These are phyloP conservation scores for Sarotherodon lohbergeri DNA, from an alignment of 2,113 vertebrate species.

Conservation along the genomic window DNA sequence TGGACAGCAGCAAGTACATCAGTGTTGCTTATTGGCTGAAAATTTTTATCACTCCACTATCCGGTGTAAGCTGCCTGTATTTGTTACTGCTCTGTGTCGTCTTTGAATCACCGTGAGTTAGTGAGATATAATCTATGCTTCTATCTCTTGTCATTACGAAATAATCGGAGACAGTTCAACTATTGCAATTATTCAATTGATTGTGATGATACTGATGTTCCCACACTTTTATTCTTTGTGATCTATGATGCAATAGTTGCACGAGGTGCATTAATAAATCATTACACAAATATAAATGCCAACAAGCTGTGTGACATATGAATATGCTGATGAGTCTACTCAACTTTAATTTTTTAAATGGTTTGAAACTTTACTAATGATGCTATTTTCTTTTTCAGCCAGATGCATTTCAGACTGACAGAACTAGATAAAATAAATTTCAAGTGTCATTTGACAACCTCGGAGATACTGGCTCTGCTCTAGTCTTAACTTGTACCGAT, in stretches of 20 bases:
- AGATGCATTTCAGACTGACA: not conserved
- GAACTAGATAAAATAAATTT: slow-evolving; percentile 10
- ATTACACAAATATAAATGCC: slow-evolving; percentile 35
- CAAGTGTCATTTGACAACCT: not conserved
- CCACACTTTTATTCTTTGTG: slow-evolving; percentile 43
- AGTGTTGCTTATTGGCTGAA: slow-evolving; percentile 12
- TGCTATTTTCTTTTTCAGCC: not conserved
- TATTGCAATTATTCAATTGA: slow-evolving; percentile 55
- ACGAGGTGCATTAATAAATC: slow-evolving; percentile 55
- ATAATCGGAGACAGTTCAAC: slow-evolving; percentile 51
- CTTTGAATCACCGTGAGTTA: slow-evolving; percentile 8
- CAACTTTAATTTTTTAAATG: slow-evolving; percentile 22
- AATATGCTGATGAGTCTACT: slow-evolving; percentile 27
- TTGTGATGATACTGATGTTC: slow-evolving; percentile 57
- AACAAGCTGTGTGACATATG: slow-evolving; percentile 35
- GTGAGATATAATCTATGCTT: slow-evolving; percentile 20
- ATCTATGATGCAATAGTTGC: slow-evolving; percentile 66
- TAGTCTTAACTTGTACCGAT: not conserved
- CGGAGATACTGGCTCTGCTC: not conserved
- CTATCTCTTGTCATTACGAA: slow-evolving; percentile 27
- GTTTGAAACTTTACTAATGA: slow-evolving; percentile 31
- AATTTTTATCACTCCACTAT: not conserved
- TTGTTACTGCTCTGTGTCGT: slow-evolving; percentile 45
- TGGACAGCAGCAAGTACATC: not conserved
- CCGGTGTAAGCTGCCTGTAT: slow-evolving; percentile 1